These are phyloP conservation scores for Dromius quadrimaculatus DNA, from an alignment of 2,888 invertebrate genomes.

Conservation along the genomic window DNA sequence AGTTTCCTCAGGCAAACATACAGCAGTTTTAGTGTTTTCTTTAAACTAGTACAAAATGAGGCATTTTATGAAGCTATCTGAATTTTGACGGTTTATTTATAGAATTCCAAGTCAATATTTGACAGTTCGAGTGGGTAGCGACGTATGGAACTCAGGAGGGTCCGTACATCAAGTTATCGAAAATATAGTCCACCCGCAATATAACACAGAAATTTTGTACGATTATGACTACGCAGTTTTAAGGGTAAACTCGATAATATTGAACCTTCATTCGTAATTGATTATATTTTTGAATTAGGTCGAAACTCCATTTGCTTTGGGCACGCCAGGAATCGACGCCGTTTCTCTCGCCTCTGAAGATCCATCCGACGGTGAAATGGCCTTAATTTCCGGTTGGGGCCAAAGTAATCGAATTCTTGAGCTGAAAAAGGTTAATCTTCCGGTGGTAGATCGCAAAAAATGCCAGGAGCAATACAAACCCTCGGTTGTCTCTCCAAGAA, in stretches of 20 bases:
- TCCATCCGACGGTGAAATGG: background rate
- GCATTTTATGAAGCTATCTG: background rate
- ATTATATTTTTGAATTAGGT: background rate
- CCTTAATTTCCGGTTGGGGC: slow-evolving; percentile 9
- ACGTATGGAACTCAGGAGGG: background rate
- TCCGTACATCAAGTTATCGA: background rate
- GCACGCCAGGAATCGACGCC: background rate
- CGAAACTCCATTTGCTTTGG: background rate
- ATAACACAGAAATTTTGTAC: background rate
- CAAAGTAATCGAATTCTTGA: background rate
- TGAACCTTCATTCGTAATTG: background rate
- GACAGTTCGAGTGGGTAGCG: background rate
- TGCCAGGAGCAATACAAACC: background rate
- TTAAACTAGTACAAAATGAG: background rate
- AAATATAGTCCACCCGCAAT: background rate
- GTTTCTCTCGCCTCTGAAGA: background rate
- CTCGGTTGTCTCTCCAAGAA: too few species aligned
- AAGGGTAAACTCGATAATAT: background rate
- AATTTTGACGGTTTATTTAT: background rate
- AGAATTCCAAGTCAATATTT: background rate
- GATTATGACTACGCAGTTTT: slow-evolving; percentile 16
- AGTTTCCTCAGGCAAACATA: too few species aligned
- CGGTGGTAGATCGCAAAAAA: background rate
- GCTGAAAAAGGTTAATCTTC: background rate
- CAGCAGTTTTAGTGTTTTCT: too few species aligned